phyloP scores from a whole-genome alignment of 2,888 invertebrate genomes.

The Pandemis corylana region DNA sequence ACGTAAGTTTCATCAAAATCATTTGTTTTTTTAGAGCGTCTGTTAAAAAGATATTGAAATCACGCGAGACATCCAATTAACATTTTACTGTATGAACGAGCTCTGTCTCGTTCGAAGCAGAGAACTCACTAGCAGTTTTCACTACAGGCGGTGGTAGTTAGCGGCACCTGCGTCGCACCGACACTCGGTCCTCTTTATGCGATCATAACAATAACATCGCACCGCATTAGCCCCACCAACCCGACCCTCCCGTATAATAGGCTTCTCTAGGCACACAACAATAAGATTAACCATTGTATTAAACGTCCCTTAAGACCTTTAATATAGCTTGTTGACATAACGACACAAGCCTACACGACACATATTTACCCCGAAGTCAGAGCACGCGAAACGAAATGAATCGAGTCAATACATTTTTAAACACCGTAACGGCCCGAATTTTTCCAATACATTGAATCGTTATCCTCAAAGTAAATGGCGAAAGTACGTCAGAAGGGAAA shows the following conservation, averaged over 20 bases:
- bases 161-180: constrained; percentile 62
- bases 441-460: constrained; percentile 68
- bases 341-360: constrained; percentile 25
- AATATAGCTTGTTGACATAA: constrained; percentile 40
- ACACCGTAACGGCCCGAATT: constrained; percentile 55
- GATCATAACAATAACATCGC: constrained; percentile 64
- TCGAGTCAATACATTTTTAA: constrained; percentile 49
- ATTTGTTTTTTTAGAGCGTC: neutral
- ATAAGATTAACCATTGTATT: constrained; percentile 50
- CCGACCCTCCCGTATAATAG: constrained; percentile 51
- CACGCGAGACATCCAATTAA: constrained; percentile 23
- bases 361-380: constrained; percentile 29
- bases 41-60: constrained; percentile 6
- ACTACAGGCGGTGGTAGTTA: constrained; percentile 60
- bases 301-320: constrained; percentile 51
- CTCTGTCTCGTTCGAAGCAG: constrained; percentile 51
- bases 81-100: constrained; percentile 12
- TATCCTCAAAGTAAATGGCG: constrained; percentile 56
- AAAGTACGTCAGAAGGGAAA: constrained; percentile 66
- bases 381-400: constrained; percentile 35
- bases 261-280: constrained; percentile 49
- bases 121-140: constrained; percentile 56
- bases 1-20: neutral
- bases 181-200: constrained; percentile 61
- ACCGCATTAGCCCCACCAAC: constrained; percentile 52